Percentiles rank a stretch among this genome's conserved stretches.
Conservation (phyloP, 2,113 vertebrate genomes). For the Gasterosteus aculeatus region DNA sequence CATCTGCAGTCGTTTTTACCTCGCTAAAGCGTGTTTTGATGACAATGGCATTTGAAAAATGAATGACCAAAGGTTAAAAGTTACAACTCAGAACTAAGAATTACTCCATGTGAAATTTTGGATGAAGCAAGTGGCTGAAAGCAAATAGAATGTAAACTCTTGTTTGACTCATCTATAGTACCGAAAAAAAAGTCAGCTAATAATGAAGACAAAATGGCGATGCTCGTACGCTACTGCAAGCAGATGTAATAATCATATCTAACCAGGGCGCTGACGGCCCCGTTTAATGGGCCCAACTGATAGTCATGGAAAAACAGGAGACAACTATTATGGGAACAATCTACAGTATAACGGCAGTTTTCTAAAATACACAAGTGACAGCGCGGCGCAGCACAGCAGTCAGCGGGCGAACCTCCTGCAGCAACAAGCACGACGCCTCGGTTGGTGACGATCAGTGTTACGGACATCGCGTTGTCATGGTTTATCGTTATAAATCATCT, state of each 20-base stretch:
- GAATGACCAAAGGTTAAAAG: constrained; percentile 67
- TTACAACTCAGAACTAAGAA: constrained; percentile 66
- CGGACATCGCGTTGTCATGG: background rate
- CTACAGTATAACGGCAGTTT: constrained; percentile 5
- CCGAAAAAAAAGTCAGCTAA: constrained; percentile 58
- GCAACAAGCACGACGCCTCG: constrained; percentile 10
- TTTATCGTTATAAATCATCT: background rate
- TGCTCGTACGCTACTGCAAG: constrained; percentile 55
- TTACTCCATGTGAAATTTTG: constrained; percentile 71
- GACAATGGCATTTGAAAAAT: constrained; percentile 74
- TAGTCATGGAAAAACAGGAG: constrained; percentile 25
- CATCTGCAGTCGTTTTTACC: constrained; percentile 63
- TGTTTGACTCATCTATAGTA: constrained; percentile 62
- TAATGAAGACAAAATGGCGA: constrained; percentile 67
- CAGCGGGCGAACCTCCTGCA: constrained; percentile 16
- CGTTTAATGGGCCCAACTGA: constrained; percentile 36
- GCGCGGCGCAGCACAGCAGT: background rate
- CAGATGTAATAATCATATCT: constrained; percentile 60
- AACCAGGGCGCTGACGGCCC: constrained; percentile 30
- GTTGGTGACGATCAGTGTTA: constrained; percentile 24
- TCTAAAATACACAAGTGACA: constrained; percentile 13
- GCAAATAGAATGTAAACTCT: constrained; percentile 68
- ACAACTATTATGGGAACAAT: constrained; percentile 35
- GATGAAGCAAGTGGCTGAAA: constrained; percentile 63
- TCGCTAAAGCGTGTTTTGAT: constrained; percentile 61